Base-by-base conservation (phyloP, 2,888 invertebrate species). In the Microplitis manilae region DNA sequence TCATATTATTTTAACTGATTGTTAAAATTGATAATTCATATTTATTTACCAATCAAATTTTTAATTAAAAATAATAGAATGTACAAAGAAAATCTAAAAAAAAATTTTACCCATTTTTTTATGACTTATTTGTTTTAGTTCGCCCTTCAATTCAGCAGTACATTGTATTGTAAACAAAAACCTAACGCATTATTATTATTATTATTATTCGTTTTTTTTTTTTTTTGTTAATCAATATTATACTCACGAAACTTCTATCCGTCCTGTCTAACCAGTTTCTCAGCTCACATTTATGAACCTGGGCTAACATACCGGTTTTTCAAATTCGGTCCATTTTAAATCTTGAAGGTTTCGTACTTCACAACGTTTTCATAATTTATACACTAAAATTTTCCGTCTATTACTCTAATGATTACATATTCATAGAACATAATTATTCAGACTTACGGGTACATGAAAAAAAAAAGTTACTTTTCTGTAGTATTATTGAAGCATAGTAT, bases 291-390 rank as follows among this genome's bases (percentile, higher is more conserved):
- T 83, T 82, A 84, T 85, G 82, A 80, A 84, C 68, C 68, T 81
- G 83, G 86, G 85, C 85, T 86, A 81, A 85, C 84, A 85, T 81
- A 86, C 85, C 81, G 78, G 78, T 79, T 81, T 73, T 70, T 71
- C 68, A 62, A 71, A 73, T 70, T 59, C 65, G 69, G 62, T 38
- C 59, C 67, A 68, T 65, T 50, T 50, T 50, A 8, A 50, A 50
- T 9, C 50, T 50, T 13, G 13, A 50, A 50, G 50, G 13, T 50
- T 50, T 50, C 2, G 13, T 50, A 50, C 50, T 50, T 13, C 9
- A 13, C 8, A 50, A 50, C 50, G 5, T 50, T 50, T 50, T 50
- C 13, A 13, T 50, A 13, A 13, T 50, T 8, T 50, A 13, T 13
- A 8, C 6, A 50, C 50, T 1, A 5, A 13, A 50, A 50, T 13